Percentiles rank a stretch among this genome's conserved stretches.
Conservation (phyloP, 2,113 vertebrate genomes). For the Neoarius graeffei region DNA sequence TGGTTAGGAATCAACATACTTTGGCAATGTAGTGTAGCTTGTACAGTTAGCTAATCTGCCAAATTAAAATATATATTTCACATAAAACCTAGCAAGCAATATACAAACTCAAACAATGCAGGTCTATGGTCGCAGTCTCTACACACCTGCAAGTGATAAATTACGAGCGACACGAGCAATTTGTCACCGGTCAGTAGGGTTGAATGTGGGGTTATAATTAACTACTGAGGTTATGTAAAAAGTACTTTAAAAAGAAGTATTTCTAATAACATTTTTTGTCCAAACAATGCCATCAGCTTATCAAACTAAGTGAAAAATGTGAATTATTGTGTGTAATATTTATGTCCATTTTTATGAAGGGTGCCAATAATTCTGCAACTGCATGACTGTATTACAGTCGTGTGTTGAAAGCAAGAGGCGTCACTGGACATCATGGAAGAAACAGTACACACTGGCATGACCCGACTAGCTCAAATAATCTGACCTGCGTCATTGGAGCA, state of each 20-base stretch:
- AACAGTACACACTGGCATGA: conserved; percentile 16
- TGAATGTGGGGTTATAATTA: neutral
- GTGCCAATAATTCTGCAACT: neutral
- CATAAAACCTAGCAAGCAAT: neutral
- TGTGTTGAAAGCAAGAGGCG: neutral
- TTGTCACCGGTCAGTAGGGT: neutral
- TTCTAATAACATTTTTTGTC: neutral
- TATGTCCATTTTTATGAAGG: neutral
- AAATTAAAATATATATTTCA: neutral
- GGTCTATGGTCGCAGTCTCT: neutral
- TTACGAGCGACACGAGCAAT: neutral
- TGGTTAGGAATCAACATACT: neutral
- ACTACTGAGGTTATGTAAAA: too few species aligned
- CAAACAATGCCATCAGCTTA: too few species aligned
- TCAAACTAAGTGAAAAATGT: neutral
- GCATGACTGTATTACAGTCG: neutral
- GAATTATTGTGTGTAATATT: neutral
- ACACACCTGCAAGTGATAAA: neutral
- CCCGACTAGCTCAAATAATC: conserved; percentile 48
- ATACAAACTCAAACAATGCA: neutral
- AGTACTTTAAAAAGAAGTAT: neutral
- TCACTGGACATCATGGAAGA: neutral
- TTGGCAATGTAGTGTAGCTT: neutral
- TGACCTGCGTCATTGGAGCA: conserved; percentile 41
- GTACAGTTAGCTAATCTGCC: neutral